A percentile compares a stretch with the other conserved stretches of the same genome.
Evolutionary conservation across 2,888 invertebrate genomes (phyloP).

Genomic region (Pemphredon lugubris): DNA sequence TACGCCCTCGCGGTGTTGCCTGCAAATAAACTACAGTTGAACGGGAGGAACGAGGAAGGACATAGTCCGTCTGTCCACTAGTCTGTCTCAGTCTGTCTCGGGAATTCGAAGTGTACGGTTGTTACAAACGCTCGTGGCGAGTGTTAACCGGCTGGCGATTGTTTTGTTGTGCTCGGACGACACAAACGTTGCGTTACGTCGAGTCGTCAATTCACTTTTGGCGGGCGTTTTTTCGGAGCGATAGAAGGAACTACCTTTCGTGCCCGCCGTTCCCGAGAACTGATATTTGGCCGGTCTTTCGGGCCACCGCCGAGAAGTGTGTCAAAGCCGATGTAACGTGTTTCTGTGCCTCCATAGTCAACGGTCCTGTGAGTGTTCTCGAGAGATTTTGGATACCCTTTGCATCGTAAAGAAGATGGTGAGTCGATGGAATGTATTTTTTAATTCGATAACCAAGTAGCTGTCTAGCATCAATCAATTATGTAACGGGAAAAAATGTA

Average conservation of each 20-base stretch:
- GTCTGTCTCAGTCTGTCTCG: constrained; percentile 44
- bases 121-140: background rate
- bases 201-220: background rate
- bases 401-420: constrained; percentile 29
- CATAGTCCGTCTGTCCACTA: too few species aligned
- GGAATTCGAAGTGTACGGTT: constrained; percentile 9
- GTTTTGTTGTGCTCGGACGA: constrained; percentile 45
- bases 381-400: constrained; percentile 38
- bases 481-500: background rate
- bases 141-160: constrained; percentile 44
- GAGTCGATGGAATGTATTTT: constrained; percentile 28
- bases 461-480: background rate
- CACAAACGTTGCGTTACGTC: constrained; percentile 14
- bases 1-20: background rate
- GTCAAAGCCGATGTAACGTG: constrained; percentile 59
- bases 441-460: too few species aligned
- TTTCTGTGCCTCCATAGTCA: constrained; percentile 51
- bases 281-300: constrained; percentile 22
- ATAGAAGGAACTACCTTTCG: background rate
- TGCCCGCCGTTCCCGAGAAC: background rate
- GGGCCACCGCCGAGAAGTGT: constrained; percentile 41
- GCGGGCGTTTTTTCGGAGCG: constrained; percentile 8
- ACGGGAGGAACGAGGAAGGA: too few species aligned
- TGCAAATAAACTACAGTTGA: background rate
- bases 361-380: constrained; percentile 23